Conservation (phyloP, 2,113 vertebrate species). For the Callospermophilus lateralis region DNA sequence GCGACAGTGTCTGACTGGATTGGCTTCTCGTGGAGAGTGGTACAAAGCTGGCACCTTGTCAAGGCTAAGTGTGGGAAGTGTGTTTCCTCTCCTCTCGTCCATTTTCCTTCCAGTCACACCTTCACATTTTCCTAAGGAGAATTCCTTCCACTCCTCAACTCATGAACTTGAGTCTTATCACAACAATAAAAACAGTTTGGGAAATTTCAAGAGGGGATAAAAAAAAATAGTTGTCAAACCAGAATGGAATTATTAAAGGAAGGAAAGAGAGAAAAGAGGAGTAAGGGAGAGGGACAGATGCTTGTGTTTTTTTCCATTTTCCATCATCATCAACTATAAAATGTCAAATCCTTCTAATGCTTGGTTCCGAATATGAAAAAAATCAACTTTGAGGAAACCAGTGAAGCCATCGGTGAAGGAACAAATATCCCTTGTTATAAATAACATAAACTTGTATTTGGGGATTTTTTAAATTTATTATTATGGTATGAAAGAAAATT, state of each 20-base stretch:
- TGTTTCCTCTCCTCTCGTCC: not conserved
- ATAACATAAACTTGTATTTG: not conserved
- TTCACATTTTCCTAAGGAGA: conserved; percentile 37
- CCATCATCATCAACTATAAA: conserved; percentile 55
- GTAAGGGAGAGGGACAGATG: not conserved
- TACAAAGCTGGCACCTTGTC: not conserved
- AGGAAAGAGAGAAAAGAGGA: not conserved
- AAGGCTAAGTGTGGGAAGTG: not conserved
- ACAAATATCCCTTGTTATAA: not conserved
- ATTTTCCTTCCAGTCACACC: not conserved
- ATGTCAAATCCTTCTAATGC: conserved; percentile 32
- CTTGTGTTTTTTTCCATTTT: conserved; percentile 51
- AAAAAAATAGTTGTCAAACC: not conserved
- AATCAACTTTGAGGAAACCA: conserved; percentile 10
- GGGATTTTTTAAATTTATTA: not conserved
- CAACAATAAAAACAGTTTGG: conserved; percentile 28
- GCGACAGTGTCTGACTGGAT: not conserved
- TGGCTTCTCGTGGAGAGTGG: not conserved
- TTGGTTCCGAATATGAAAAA: conserved; percentile 64
- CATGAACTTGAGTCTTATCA: conserved; percentile 18
- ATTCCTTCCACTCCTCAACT: conserved; percentile 44
- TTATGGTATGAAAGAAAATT: not conserved
- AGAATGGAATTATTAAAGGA: conserved; percentile 54
- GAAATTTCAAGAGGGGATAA: not conserved
- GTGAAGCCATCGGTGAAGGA: not conserved